Base-by-base conservation (phyloP, 2,113 vertebrate species). In the Ondatra zibethicus region DNA sequence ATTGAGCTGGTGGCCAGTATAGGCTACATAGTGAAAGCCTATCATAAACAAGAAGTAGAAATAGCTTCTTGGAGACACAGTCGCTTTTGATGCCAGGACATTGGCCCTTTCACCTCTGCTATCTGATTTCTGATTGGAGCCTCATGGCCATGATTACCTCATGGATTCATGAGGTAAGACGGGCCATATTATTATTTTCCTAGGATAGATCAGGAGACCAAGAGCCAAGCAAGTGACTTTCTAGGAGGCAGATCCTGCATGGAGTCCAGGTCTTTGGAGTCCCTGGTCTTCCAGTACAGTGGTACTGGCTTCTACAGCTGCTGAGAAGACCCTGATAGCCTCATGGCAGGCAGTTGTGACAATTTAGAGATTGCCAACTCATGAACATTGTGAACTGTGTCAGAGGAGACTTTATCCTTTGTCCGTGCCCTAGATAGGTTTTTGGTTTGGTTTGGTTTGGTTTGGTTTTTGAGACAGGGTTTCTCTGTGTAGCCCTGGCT, bases 71-170 rank as follows among this genome's bases (percentile, higher is more conserved):
- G n/a, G 68, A 77, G 63, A 25, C n/a, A 72, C n/a, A 29, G 17
- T 65, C 13, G 85, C 90, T 91, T 84, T 88, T 33, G 63, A n/a
- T 29, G 47, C 65, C 14, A 47, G 33, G 1, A 25, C 58, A 58
- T 58, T 58, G 19, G 19, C 58, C 65, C 47, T 95, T 95, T 70
- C 68, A 91, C 29, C 36, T 91, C 0, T 29, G 73, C 84, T 65
- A 39, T 92, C 87, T 85, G 89, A 76, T 81, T 85, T 88, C 82
- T 76, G 81, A 90, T 75, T 78, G 68, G 86, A 88, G 65, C 39
- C 72, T 75, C 61, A 36, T 84, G 63, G 88, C 52, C 55, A 95
- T 58, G 19, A 58, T 58, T 58, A 88, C 81, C 92, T 58, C 58
- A 58, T 21, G 19, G 58, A 58, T 58, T 58, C 82, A n/a, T 52